Evolutionary conservation across 2,888 invertebrate genomes (phyloP).

Genomic region (Selenia dentaria): DNA sequence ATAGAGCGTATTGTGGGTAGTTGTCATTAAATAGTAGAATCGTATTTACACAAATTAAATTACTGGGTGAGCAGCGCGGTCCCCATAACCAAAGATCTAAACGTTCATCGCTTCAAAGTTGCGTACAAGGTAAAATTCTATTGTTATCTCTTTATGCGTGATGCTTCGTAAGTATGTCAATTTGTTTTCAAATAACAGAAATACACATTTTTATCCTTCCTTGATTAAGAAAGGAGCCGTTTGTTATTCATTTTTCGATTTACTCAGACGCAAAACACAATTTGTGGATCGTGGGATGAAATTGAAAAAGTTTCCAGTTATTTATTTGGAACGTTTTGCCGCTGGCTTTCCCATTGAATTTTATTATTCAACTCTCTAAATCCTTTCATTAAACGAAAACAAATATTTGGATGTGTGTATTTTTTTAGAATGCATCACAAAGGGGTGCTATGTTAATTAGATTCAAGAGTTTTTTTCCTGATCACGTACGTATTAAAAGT

Average conservation of each 20-base stretch:
- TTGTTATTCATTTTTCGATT: constrained; percentile 79
- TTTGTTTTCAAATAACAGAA: constrained; percentile 10
- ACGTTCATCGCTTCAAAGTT: too few relatives aligned
- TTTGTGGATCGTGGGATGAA: constrained; percentile 76
- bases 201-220: constrained; percentile 36
- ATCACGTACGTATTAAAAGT: too few relatives aligned
- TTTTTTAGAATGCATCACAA: too few relatives aligned
- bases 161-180: neutral
- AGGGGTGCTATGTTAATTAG: too few relatives aligned
- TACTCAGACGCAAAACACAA: constrained; percentile 81
- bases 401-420: constrained; percentile 32
- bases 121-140: too few relatives aligned
- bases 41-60: too few relatives aligned
- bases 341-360: constrained; percentile 65
- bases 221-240: constrained; percentile 68
- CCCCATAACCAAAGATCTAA: too few relatives aligned
- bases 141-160: neutral
- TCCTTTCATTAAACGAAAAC: constrained; percentile 42
- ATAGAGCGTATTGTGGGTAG: too few relatives aligned
- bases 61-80: too few relatives aligned
- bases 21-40: too few relatives aligned
- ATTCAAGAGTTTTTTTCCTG: too few relatives aligned
- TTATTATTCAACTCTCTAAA: constrained; percentile 64
- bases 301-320: constrained; percentile 82
- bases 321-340: constrained; percentile 75